These are phyloP conservation scores for Sebastes steindachneri DNA, from an alignment of 2,797 vertebrate species.

Conservation along the genomic window DNA sequence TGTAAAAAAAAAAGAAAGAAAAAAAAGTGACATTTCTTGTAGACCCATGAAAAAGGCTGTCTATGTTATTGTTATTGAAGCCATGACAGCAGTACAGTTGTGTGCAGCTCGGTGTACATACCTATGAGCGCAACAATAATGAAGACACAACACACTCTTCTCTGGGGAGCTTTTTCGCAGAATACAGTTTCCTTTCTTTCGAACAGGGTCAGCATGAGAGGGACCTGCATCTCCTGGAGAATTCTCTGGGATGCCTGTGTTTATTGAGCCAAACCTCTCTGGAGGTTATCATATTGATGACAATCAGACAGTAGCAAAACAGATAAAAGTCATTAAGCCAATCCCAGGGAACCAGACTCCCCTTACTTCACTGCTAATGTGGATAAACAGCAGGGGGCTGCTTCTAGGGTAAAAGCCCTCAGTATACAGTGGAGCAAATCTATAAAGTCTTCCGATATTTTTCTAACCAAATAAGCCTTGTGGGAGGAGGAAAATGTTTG, in stretches of 20 bases:
- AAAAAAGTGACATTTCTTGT: neutral
- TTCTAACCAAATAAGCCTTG: neutral
- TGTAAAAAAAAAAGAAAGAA: constrained; percentile 19
- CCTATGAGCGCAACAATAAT: neutral
- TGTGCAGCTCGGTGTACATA: neutral
- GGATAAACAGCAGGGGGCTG: constrained; percentile 27
- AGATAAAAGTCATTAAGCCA: constrained; percentile 55
- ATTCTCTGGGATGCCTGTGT: constrained; percentile 17
- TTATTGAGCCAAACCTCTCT: constrained; percentile 41
- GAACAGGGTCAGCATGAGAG: neutral
- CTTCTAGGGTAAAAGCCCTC: constrained; percentile 14
- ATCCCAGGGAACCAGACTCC: constrained; percentile 48
- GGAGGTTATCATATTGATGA: constrained; percentile 46
- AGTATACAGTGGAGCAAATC: neutral
- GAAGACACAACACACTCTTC: neutral
- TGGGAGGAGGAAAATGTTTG: constrained; percentile 3
- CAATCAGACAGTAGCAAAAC: constrained; percentile 37
- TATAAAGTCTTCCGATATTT: neutral
- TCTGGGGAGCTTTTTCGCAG: neutral
- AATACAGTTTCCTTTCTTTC: neutral
- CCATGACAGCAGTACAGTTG: neutral
- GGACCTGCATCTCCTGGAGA: neutral
- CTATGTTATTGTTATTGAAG: constrained; percentile 1
- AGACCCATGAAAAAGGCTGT: constrained; percentile 13
- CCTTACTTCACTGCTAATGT: constrained; percentile 35